Conservation (phyloP, 2,888 invertebrate species). For the Diadegma fenestrale region DNA sequence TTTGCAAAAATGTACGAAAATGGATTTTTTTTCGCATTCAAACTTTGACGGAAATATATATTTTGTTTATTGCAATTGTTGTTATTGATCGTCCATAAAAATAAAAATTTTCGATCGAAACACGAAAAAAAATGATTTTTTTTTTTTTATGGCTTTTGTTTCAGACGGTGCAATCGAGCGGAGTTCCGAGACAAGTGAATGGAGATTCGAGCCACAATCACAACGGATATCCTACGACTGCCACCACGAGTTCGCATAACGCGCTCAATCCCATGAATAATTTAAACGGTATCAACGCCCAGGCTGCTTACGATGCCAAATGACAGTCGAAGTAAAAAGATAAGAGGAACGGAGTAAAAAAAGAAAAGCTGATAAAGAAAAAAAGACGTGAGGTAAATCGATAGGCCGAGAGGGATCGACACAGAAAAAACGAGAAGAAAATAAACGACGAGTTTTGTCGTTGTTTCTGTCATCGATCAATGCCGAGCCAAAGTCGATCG, state of each 20-base stretch:
- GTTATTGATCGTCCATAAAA: not conserved
- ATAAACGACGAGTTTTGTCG: not conserved
- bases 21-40: not conserved
- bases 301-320: conserved; percentile 82
- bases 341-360: not conserved
- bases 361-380: conserved; percentile 30
- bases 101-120: not conserved
- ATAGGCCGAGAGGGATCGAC: conserved; percentile 31
- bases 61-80: not conserved
- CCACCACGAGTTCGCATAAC: conserved; percentile 80
- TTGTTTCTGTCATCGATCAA: not conserved
- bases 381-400: conserved; percentile 39
- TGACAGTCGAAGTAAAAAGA: conserved; percentile 82
- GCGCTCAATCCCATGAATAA: conserved; percentile 82
- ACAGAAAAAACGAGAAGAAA: not conserved
- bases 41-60: not conserved
- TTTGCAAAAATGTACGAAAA: not conserved
- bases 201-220: conserved; percentile 82
- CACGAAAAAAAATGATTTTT: conserved; percentile 10
- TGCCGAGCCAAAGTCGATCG: conserved; percentile 42
- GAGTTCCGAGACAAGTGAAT: conserved; percentile 80
- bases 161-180: conserved; percentile 79
- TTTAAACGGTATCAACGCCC: conserved; percentile 83
- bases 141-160: conserved; percentile 50
- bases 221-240: conserved; percentile 82